Conservation (phyloP, 2,113 vertebrate genomes). For the Lamprotornis superbus region DNA sequence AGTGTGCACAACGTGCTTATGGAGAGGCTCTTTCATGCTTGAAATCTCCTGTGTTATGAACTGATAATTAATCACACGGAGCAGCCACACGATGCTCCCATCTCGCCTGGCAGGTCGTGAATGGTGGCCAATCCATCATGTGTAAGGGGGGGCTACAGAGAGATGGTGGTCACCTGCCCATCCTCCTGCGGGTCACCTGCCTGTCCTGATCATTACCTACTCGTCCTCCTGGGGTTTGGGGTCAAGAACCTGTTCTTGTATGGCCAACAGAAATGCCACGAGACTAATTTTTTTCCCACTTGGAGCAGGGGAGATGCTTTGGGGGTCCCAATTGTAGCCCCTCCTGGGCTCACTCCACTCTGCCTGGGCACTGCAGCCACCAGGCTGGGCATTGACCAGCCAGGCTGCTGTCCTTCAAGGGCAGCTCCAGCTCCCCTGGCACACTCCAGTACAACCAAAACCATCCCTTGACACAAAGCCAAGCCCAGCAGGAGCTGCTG, state of each 20-base stretch:
- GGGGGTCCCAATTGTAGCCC: rapidly evolving
- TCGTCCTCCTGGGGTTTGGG: not conserved
- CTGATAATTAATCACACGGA: not conserved
- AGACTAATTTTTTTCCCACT: not conserved
- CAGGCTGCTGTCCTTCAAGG: rapidly evolving
- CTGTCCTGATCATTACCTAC: not conserved
- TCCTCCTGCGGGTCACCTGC: not conserved
- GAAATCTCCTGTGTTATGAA: slow-evolving; percentile 13
- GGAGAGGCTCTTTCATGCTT: slow-evolving; percentile 39
- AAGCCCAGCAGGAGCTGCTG: not conserved
- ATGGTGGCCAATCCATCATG: rapidly evolving
- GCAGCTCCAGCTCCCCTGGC: not conserved
- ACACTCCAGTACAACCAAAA: rapidly evolving
- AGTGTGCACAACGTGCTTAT: not conserved
- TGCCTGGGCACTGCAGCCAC: not conserved
- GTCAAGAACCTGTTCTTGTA: not conserved
- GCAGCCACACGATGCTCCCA: not conserved
- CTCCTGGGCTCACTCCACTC: not conserved
- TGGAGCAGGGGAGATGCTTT: not conserved
- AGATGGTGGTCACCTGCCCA: not conserved
- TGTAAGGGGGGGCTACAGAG: rapidly evolving
- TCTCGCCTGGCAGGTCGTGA: not conserved
- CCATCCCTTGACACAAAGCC: not conserved
- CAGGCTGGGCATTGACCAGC: not conserved
- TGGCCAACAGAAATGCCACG: rapidly evolving